A percentile compares a stretch with the other conserved stretches of the same genome.
Evolutionary conservation across 1,140 invertebrate species (phyloP).

Genomic region (Temnothorax curvispinosus): DNA sequence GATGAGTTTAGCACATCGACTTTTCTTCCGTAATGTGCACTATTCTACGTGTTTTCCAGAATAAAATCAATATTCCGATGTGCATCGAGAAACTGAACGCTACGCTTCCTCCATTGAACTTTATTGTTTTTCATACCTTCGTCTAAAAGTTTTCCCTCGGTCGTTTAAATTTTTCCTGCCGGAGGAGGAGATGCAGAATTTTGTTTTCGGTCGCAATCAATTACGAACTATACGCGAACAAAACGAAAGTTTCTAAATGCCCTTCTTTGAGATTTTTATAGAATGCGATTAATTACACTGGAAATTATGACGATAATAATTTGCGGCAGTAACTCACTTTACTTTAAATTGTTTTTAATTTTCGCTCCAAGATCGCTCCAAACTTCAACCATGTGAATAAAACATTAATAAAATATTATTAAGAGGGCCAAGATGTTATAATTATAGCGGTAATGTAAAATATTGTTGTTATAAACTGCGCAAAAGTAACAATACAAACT

Average conservation of each 20-base stretch:
- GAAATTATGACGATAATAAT: constrained; percentile 23
- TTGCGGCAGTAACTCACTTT: neutral
- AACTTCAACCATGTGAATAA: no score
- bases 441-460: neutral
- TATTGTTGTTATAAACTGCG: no score
- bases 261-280: constrained; percentile 5
- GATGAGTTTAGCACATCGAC: neutral
- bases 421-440: neutral
- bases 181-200: neutral
- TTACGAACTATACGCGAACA: neutral
- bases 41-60: neutral
- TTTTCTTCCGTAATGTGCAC: neutral
- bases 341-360: no score
- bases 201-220: constrained; percentile 26
- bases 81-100: neutral
- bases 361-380: no score
- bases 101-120: neutral
- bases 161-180: constrained; percentile 3
- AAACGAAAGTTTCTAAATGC: neutral
- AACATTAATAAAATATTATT: neutral
- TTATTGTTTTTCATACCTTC: neutral
- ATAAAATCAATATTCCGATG: constrained; percentile 21
- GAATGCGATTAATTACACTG: neutral
- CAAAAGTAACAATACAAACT: neutral
- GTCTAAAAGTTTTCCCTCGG: neutral